phyloP scores from a whole-genome alignment of 2,797 vertebrate genomes.

The Sciurus vulgaris region DNA sequence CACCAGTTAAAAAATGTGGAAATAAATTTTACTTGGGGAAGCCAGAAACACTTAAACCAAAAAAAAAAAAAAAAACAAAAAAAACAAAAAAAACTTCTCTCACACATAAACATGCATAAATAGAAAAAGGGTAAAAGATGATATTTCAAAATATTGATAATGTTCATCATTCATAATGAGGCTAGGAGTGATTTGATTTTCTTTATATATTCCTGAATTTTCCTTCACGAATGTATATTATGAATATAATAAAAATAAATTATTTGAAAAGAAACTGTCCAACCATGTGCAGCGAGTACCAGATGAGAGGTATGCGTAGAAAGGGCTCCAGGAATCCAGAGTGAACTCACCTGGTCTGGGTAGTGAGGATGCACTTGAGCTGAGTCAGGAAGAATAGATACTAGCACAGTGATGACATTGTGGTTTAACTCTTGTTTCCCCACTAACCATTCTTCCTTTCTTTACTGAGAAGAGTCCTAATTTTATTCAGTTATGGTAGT shows the following conservation, averaged over 20 bases:
- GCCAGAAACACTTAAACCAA: background rate
- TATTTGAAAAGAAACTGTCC: background rate
- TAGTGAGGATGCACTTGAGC: too few relatives aligned
- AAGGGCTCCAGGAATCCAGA: background rate
- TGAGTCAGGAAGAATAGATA: background rate
- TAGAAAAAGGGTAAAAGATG: background rate
- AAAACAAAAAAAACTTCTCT: background rate
- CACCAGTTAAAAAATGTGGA: too few relatives aligned
- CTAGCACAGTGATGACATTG: background rate
- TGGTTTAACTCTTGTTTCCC: background rate
- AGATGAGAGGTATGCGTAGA: too few relatives aligned
- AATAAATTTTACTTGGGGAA: slow-evolving; percentile 1
- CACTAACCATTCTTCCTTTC: background rate
- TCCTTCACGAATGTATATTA: background rate
- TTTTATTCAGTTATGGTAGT: background rate
- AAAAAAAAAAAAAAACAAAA: background rate
- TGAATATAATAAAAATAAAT: background rate
- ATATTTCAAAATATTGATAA: slow-evolving; percentile 10
- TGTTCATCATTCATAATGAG: background rate
- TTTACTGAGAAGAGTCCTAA: background rate
- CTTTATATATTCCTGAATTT: slow-evolving; percentile 27
- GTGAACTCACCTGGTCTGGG: background rate
- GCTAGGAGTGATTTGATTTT: slow-evolving; percentile 14
- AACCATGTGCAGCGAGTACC: background rate
- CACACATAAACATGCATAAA: background rate